Evolutionary conservation across 2,888 invertebrate genomes (phyloP).

Genomic region (Drosophila prostipennis): DNA sequence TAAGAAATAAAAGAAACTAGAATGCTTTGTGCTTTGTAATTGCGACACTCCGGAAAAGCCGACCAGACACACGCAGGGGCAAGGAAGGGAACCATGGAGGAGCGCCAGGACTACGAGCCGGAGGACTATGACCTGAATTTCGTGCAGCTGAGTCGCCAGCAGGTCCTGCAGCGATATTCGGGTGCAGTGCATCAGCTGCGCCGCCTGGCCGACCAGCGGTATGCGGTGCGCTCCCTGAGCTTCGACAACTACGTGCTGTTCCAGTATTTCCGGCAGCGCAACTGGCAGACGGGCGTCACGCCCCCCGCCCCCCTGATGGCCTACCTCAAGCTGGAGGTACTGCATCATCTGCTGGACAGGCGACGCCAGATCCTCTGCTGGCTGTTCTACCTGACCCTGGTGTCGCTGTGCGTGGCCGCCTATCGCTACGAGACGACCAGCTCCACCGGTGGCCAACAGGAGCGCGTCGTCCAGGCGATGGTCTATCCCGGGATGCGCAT

Average conservation of each 20-base stretch:
- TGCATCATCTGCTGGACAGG: conserved; percentile 84
- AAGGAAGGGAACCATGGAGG: conserved; percentile 51
- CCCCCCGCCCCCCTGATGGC: conserved; percentile 69
- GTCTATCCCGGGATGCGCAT: conserved; percentile 92
- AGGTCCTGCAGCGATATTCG: conserved; percentile 85
- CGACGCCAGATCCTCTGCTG: conserved; percentile 83
- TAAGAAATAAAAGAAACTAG: not conserved
- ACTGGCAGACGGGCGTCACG: conserved; percentile 72
- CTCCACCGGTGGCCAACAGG: conserved; percentile 29
- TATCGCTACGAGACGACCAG: conserved; percentile 77
- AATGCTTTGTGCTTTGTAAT: conserved; percentile 13
- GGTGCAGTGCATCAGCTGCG: conserved; percentile 86
- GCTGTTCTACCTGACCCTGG: conserved; percentile 79
- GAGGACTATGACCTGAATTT: conserved; percentile 69
- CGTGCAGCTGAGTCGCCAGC: conserved; percentile 73
- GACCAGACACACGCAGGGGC: not conserved
- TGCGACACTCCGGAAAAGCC: not conserved
- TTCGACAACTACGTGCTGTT: conserved; percentile 86
- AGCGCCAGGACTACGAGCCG: conserved; percentile 52
- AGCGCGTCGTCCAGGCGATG: conserved; percentile 86
- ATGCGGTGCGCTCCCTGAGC: conserved; percentile 87
- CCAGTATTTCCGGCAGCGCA: conserved; percentile 85
- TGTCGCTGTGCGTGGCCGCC: conserved; percentile 80
- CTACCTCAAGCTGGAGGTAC: conserved; percentile 83
- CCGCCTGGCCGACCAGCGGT: conserved; percentile 85